Evolutionary conservation across 2,888 invertebrate species (phyloP), one percentile per base, ranked within the genome.

Genomic region (Drosophila quasianomalipes): DNA sequence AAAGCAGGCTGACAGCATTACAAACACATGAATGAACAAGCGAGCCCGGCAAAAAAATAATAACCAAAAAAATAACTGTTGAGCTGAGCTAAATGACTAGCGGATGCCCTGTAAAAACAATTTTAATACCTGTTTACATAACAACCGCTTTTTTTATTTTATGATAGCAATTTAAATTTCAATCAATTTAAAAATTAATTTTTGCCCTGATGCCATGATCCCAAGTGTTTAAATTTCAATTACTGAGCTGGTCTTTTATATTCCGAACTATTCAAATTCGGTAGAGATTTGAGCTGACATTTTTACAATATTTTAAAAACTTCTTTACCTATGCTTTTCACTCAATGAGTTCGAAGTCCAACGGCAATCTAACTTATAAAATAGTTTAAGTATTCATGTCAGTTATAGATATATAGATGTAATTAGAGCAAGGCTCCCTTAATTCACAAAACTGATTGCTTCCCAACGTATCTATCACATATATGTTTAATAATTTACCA

Each of bases 1-100:
- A 47, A 52, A 54, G 49, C 64, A 66, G 59, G 49, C 73, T 51
- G 82, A 41, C 64, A 72, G 88, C 85, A 88, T 80, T 80, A 81
- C 74, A 69, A 67, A 47, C 88, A 80, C 88, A 85, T 82, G 88
- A 84, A 85, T 85, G 79, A 81, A 41, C 82, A 74, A 58, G 63
- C 52, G 62, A 70, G 58, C 62, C 26, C 39, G 59, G 68, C 59
- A 57, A 53, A 65, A 49, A 60, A 41, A 35, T 74, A 39, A 30
- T 37, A 47, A 47, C 4, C 22, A 31, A 52, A 3, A 71, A 35
- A 41, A 19, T 3, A 28, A 7, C 30, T 14, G 30, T 19, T 35
- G 3, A 4, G 62, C 12, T 4, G 4, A n/a, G 30, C 49, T 51
- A 62, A 62, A 74, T 65, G 55, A 74, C 75, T 37, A 1, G 0